These are phyloP conservation scores for Atta texana DNA, from an alignment of 1,140 invertebrate species.

Conservation along the genomic window DNA sequence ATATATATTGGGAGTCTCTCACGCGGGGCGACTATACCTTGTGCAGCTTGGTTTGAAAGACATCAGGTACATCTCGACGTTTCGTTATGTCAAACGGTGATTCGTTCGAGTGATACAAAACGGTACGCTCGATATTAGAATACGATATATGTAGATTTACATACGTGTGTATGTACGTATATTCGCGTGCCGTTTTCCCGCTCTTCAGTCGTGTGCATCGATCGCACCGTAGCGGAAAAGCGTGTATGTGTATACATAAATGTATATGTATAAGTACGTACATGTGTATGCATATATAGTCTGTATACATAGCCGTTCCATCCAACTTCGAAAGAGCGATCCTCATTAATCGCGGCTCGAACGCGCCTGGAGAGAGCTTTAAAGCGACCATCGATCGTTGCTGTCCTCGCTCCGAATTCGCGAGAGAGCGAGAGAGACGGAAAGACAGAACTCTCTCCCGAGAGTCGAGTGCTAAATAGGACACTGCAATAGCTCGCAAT, in stretches of 20 bases:
- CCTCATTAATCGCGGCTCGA: slow-evolving; percentile 55
- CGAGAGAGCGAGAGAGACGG: slow-evolving; percentile 1
- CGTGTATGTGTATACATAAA: neutral
- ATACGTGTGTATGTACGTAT: neutral
- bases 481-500: neutral
- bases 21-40: slow-evolving; percentile 27
- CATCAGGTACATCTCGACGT: slow-evolving; percentile 74
- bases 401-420: slow-evolving; percentile 60
- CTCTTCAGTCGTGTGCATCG: slow-evolving; percentile 68
- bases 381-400: slow-evolving; percentile 56
- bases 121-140: slow-evolving; percentile 53
- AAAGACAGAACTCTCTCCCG: slow-evolving; percentile 21
- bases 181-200: slow-evolving; percentile 2
- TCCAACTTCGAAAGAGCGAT: slow-evolving; percentile 66
- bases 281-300: slow-evolving; percentile 8
- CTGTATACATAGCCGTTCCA: slow-evolving; percentile 67
- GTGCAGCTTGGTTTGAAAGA: slow-evolving; percentile 71
- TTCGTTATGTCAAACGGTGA: slow-evolving; percentile 66
- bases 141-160: slow-evolving; percentile 52
- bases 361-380: slow-evolving; percentile 51
- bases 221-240: slow-evolving; percentile 58
- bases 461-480: slow-evolving; percentile 40
- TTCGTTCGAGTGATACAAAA: slow-evolving; percentile 65
- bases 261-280: no score
- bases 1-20: slow-evolving; percentile 45